Evolutionary conservation across 2,888 invertebrate genomes (phyloP), one percentile per base, ranked within the genome.

Genomic region (Dynastes grantii): DNA sequence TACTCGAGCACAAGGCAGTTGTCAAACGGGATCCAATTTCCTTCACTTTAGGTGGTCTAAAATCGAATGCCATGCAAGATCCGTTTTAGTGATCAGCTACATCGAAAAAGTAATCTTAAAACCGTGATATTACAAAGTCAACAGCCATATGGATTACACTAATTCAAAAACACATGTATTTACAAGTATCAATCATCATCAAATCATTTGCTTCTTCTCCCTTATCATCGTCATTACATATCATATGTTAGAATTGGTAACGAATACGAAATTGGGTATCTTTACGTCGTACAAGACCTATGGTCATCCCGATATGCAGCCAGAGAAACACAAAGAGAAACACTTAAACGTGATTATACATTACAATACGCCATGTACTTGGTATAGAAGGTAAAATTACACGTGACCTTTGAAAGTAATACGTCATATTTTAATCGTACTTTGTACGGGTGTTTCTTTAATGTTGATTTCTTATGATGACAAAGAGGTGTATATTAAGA

Each of bases 111-210:
- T 51, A 51, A 51, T 68, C 29, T 68, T 78, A 79, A 80, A 77
- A 81, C 78, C 78, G 78, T 81, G 81, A 82, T 81, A 81, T 81
- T 81, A 81, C 77, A 68, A 77, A 76, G 79, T 75, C 81, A 81
- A 82, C 81, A 82, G 82, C 82, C 82, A 82, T 80, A 73, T 75
- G 81, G 81, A 79, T 79, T 80, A 81, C 80, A 82, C 80, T 81
- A 80, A 79, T 81, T 82, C 61, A 81, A 81, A 58, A 82, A 81
- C 67, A 78, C 81, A 81, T 79, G 79, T 82, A 82, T 82, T 75
- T 82, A 82, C 81, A 82, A 71, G 71, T 80, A 75, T 61, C 22
- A 75, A 27, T 51, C 49, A 68, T 49, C 49, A 68, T 22, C 49
- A n/a, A 51, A 68, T 51, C 63, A 63, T 29, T 63, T 27, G 51